These are phyloP conservation scores for Cheilosia pagana DNA, from an alignment of 2,888 invertebrate species.

Conservation along the genomic window DNA sequence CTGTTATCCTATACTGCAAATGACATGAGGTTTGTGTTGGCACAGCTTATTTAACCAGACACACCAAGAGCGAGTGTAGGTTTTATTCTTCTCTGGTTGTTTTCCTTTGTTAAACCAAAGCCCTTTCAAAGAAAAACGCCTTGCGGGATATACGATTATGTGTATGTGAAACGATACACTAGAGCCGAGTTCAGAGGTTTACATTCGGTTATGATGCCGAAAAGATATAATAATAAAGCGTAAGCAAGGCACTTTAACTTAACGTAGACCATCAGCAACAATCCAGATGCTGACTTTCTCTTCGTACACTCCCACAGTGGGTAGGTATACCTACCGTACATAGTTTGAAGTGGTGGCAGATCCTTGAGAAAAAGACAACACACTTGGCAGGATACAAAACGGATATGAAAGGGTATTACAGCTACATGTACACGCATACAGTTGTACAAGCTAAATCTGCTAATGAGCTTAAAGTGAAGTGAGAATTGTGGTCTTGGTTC, in stretches of 20 bases:
- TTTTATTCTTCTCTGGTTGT: slow-evolving; percentile 18
- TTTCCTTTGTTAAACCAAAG: slow-evolving; percentile 43
- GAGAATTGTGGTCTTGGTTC: slow-evolving; percentile 61
- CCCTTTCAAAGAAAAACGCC: slow-evolving; percentile 50
- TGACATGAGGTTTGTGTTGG: slow-evolving; percentile 62
- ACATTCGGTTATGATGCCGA: slow-evolving; percentile 64
- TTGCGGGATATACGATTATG: slow-evolving; percentile 19
- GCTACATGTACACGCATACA: background rate
- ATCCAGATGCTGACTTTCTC: slow-evolving; percentile 57
- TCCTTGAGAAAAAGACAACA: slow-evolving; percentile 25
- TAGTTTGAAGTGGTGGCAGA: slow-evolving; percentile 24
- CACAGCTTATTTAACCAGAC: slow-evolving; percentile 31
- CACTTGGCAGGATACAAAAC: slow-evolving; percentile 21
- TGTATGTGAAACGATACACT: background rate
- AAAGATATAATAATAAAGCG: slow-evolving; percentile 53
- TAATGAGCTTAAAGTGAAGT: slow-evolving; percentile 71
- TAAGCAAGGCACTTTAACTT: slow-evolving; percentile 59
- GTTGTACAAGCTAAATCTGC: slow-evolving; percentile 54
- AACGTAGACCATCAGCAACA: slow-evolving; percentile 37
- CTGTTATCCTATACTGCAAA: slow-evolving; percentile 47
- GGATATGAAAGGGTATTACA: slow-evolving; percentile 44
- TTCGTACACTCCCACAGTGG: slow-evolving; percentile 7
- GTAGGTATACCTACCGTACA: background rate
- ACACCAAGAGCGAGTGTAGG: slow-evolving; percentile 3
- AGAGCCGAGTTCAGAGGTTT: slow-evolving; percentile 28